Evolutionary conservation across 2,113 vertebrate species (phyloP), one percentile per base, ranked within the genome.

Genomic region (Leucosticte australis): DNA sequence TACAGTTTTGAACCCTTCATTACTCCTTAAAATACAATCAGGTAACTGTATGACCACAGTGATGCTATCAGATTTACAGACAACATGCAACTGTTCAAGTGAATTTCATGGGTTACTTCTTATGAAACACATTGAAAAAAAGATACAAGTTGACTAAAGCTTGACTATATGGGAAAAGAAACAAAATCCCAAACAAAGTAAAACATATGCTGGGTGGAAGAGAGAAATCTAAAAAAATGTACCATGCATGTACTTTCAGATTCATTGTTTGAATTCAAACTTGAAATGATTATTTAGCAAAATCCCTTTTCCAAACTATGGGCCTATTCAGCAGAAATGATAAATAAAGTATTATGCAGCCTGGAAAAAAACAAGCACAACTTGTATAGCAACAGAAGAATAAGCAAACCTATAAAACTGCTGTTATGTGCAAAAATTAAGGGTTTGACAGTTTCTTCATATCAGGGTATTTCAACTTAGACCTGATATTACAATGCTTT

Each of bases 291-390:
- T 95, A 67, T 52, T 83, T 88, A 84, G 77, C 41, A 94, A 94
- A 84, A 95, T 68, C 64, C 70, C 77, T 83, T 95, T 94, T 90
- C 77, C 95, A 94, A 89, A 93, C 75, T 78, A 39, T 5, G 76
- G 62, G 82, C 96, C 96, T 98, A 97, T 97, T 98, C 97, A 98
- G 98, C 98, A 98, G 97, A 98, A 82, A 96, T 69, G 1, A 79
- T 71, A 92, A 67, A 83, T n/a, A 42, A 46, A 85, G 8, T 78
- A 59, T 28, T 84, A n/a, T 4, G 52, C 21, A 85, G 65, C 57
- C 59, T 39, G 20, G 31, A 64, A 83, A 69, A 74, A 82, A 65
- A 62, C 13, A 83, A 94, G 75, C 31, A 16, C 46, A 71, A 42
- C 30, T 67, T 87, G 52, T 68, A 33, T 0, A 71, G 55, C 22